Base-by-base conservation (phyloP, 2,888 invertebrate genomes). In the Papilio protenor region DNA sequence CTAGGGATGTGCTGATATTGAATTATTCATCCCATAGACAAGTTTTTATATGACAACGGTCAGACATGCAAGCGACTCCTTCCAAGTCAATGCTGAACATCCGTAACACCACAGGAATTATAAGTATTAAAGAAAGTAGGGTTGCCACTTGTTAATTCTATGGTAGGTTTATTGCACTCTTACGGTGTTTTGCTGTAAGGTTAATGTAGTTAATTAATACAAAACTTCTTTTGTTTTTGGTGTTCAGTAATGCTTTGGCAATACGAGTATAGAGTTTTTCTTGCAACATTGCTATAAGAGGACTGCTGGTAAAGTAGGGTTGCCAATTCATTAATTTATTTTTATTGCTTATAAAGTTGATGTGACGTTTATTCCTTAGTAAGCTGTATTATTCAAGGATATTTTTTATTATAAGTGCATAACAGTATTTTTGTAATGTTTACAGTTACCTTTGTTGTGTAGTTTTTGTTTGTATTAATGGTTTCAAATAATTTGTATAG, bases 1-100 rank as follows among this genome's bases (percentile, higher is more conserved):
- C 82, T 82, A 76, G 79, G 77, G 81, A 82, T 80, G 80, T 73
- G 77, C 70, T 21, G 18, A 72, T 33, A 27, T 61, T 76, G 71
- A 76, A 77, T 77, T 40, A 77, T 77, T 72, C 76, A 77, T 77
- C n/a, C 61, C 49, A 72, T 55, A 59, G 52, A 52, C 64, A 52
- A 73, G 52, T 52, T 71, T 69, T 69, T 69, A 66, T 66, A 69
- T 45, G n/a, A 45, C 45, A 69, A 69, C 66, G 66, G 66, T 12
- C 45, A 69, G 66, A 66, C 66, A 66, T 66, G 66, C 66, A 69
- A 69, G 45, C 66, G 45, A 69, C 66, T 66, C 64, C 18, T 66
- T 66, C 40, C 66, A 45, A 45, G 66, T 45, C 40, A 40, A 40
- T 8, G 40, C 40, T 40, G 66, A n/a, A 69, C 66, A 69, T 69